Base-by-base conservation (phyloP, 2,888 invertebrate species). In the Euphydryas editha region DNA sequence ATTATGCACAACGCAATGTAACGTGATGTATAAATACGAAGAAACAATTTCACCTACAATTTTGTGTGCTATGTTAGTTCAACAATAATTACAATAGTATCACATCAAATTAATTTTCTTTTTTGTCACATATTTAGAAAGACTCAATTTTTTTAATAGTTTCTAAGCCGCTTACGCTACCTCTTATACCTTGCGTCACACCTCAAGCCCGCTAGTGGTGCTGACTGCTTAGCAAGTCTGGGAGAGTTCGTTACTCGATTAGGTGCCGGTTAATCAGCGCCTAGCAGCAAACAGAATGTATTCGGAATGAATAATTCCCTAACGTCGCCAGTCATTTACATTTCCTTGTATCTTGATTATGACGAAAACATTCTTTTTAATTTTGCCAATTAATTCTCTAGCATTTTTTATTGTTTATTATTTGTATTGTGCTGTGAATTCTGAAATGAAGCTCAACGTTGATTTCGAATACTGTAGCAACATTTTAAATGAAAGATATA, bases 211-310 rank as follows among this genome's bases (percentile, higher is more conserved):
- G 75, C 77, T 74, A 80, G 79, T 78, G 78, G 73, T 74, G 76
- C 71, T 78, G 80, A 80, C 85, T 90, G 85, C 86, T 90, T 89
- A 90, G 86, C 85, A 74, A 77, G 76, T 75, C 76, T 76, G 75
- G 75, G 87, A 82, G 77, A 88, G 88, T 90, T 90, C 88, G 88
- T 91, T 90, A 91, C 88, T 90, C 86, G 89, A 90, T 91, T 79
- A 90, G 85, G 79, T 76, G 78, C 78, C 81, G 77, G 88, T 89
- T 90, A 90, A 90, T 89, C 89, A 89, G 87, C 82, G 82, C 83
- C 81, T 81, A 79, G 81, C 75, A 72, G 81, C 87, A 87, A 89
- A 88, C 87, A 87, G 81, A 80, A 81, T 84, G 83, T 84, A 87
- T 82, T 83, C 78, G 69, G 69, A 74, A 74, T 74, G 73, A 76